These are phyloP conservation scores for Merluccius polli DNA, from an alignment of 2,797 vertebrate species.

Conservation along the genomic window DNA sequence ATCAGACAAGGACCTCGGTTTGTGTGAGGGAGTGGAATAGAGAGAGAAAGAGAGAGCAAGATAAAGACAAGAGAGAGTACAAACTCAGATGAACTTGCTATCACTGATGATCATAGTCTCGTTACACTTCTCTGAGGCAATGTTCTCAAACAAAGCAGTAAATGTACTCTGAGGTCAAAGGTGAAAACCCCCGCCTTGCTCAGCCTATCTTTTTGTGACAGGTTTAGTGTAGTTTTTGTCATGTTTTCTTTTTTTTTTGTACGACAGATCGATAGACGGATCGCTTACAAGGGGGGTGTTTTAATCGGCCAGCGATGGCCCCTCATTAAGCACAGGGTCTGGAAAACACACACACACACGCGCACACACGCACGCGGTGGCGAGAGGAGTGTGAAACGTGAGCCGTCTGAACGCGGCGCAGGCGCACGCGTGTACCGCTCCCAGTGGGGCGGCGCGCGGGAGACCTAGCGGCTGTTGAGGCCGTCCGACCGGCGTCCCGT, in stretches of 20 bases:
- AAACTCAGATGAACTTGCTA: background rate
- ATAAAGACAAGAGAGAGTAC: background rate
- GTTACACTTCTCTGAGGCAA: background rate
- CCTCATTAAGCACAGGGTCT: constrained; percentile 50
- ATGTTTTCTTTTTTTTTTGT: constrained; percentile 21
- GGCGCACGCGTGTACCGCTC: constrained; percentile 40
- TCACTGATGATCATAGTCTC: background rate
- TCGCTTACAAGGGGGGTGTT: constrained; percentile 59
- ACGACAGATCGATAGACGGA: constrained; percentile 57
- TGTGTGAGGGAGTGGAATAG: constrained; percentile 5
- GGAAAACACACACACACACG: constrained; percentile 38
- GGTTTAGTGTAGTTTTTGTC: background rate
- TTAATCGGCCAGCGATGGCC: constrained; percentile 59
- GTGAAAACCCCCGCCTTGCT: background rate
- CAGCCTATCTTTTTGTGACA: background rate
- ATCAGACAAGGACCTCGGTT: constrained; percentile 24
- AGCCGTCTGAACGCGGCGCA: constrained; percentile 42
- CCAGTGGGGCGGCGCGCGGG: constrained; percentile 46
- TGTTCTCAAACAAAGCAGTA: too few relatives aligned
- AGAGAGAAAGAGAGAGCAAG: background rate
- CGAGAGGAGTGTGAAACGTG: constrained; percentile 54
- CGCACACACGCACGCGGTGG: constrained; percentile 32
- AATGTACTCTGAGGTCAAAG: background rate
- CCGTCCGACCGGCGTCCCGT: constrained; percentile 61
- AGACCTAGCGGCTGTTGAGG: constrained; percentile 42